These are phyloP conservation scores for Neolamprologus kungweensis DNA, from an alignment of 2,113 vertebrate species.

Conservation along the genomic window DNA sequence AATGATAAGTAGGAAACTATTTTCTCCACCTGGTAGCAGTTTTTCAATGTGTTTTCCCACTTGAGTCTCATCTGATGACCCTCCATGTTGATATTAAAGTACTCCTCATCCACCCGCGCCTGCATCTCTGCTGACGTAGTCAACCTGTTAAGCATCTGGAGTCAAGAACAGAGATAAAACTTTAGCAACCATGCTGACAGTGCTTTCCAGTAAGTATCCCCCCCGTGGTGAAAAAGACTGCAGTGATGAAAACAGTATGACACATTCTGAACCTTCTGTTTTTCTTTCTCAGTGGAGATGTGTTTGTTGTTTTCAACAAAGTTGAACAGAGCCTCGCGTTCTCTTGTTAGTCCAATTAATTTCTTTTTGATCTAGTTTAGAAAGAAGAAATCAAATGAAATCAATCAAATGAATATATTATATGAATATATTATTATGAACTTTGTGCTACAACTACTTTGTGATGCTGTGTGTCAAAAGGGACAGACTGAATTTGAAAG, in stretches of 20 bases:
- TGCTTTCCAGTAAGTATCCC: not conserved
- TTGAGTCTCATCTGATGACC: constrained; percentile 79
- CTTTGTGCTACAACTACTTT: not conserved
- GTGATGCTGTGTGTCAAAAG: not conserved
- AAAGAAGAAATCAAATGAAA: not conserved
- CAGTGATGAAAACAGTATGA: not conserved
- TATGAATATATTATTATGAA: not conserved
- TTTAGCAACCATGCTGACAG: not conserved
- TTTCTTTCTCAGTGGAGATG: constrained; percentile 76
- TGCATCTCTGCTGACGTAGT: constrained; percentile 81
- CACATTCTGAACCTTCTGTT: constrained; percentile 69
- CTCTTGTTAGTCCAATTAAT: constrained; percentile 73
- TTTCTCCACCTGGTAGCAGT: constrained; percentile 75
- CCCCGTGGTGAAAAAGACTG: not conserved
- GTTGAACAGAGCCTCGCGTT: constrained; percentile 80
- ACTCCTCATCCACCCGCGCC: constrained; percentile 77
- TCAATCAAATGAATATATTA: too few species aligned
- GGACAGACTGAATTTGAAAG: not conserved
- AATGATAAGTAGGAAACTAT: not conserved
- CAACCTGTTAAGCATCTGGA: constrained; percentile 80
- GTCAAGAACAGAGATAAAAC: not conserved
- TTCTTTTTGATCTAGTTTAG: constrained; percentile 78
- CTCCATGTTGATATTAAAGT: constrained; percentile 79
- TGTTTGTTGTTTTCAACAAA: constrained; percentile 78
- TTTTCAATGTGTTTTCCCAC: constrained; percentile 81